Base-by-base conservation (phyloP, 2,797 vertebrate species). In the Acipenser oxyrinchus region DNA sequence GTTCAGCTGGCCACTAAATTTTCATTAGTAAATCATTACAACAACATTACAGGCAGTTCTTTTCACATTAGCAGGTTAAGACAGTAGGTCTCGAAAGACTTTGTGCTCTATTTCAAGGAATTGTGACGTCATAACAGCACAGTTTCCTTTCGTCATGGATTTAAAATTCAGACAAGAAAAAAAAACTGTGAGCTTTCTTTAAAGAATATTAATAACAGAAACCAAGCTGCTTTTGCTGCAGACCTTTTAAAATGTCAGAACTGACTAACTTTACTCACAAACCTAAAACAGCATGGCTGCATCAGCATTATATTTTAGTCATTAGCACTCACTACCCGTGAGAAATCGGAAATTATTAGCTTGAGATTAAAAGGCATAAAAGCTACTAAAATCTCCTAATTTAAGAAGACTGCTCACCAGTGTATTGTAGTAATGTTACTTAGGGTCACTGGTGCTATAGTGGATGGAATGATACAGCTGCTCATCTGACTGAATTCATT, bases 171-270 rank as follows among this genome's bases (percentile, higher is more conserved):
- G 37, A 37, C 37, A 37, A 37, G 37, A 37, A 37, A 37, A 37
- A 37, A 37, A 37, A 37, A 37, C 37, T 37, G 37, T 37, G 37
- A 4, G 37, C 37, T 37, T 37, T 37, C 4, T 37, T 37, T 37
- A 37, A 37, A 37, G 37, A 37, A 37, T n/a, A 5, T 37, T 37
- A 18, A 37, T 37, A 37, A 64, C 4, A 23, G 10, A 60, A n/a
- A 48, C 7, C 12, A 60, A 48, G 23, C 58, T 63, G 60, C 7
- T 50, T 58, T 57, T 52, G 23, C 23, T 61, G 53, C n/a, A 49
- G 49, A 65, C 63, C n/a, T 60, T 58, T 37, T 6, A 60, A 10
- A 64, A 55, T 65, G 50, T 61, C 63, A 49, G 51, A 15, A 37
- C 58, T 65, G 49, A 58, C 65, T 60, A 23, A 11, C 49, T 60